Evolutionary conservation across 2,797 vertebrate species (phyloP).

Genomic region (Crenuchus spilurus): DNA sequence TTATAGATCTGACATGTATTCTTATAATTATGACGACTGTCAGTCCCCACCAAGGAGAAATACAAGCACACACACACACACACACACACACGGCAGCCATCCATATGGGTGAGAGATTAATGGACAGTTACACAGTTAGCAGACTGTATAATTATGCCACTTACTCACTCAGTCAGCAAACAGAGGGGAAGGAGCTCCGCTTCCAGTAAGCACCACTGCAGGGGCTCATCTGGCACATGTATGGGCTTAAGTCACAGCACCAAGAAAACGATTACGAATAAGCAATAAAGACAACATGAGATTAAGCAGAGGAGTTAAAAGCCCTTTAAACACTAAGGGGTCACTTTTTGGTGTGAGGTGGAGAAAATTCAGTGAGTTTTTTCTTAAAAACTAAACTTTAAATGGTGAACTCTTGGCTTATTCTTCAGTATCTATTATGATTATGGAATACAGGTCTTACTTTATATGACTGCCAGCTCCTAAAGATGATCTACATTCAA

Average conservation of each 20-base stretch:
- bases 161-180: conserved; percentile 75
- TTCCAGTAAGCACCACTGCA: conserved; percentile 56
- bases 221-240: conserved; percentile 43
- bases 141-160: conserved; percentile 79
- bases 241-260: conserved; percentile 48
- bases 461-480: too few species aligned
- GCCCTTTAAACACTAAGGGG: conserved; percentile 2
- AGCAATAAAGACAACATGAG: conserved; percentile 26
- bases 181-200: conserved; percentile 66
- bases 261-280: conserved; percentile 45
- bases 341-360: not conserved
- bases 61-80: too few species aligned
- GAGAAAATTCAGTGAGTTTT: not conserved
- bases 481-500: too few species aligned
- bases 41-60: too few species aligned
- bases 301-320: conserved; percentile 24
- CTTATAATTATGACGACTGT: too few species aligned
- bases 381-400: not conserved
- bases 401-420: too few species aligned
- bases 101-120: conserved; percentile 69
- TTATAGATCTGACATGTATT: too few species aligned
- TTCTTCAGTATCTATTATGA: too few species aligned
- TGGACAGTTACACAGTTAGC: conserved; percentile 69
- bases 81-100: conserved; percentile 20
- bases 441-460: too few species aligned